Base-by-base conservation (phyloP, 2,113 vertebrate genomes). In the Brachirus orientalis region DNA sequence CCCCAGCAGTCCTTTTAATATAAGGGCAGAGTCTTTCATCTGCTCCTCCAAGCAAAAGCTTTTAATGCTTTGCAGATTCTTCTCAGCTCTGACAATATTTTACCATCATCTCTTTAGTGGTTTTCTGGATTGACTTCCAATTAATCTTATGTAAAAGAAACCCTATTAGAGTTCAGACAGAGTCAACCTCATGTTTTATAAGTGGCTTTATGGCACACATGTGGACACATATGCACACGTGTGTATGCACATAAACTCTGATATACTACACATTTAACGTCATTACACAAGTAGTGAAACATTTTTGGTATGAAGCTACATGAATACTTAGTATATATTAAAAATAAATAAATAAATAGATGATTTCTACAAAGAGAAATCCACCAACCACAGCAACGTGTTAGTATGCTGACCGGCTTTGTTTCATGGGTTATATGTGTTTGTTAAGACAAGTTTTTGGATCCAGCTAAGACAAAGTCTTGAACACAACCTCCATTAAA, bases 1-100 rank as follows among this genome's bases (percentile, higher is more conserved):
- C 60, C 51, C 63, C 33, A 61, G 83, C 72, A 67, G 77, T 43
- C 64, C 79, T 48, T 85, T 72, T 43, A 66, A 82, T 75, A 68
- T 37, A 47, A 82, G 79, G 83, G 83, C 59, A 55, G 40, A 2
- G 72, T 61, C 84, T 91, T 90, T 90, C 88, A 90, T 93, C 85
- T 86, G 63, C 53, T 83, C 67, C 75, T 78, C 41, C 61, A 28
- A 82, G 83, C 70, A 1, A 40, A 28, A 53, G 52, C 60, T 58
- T 71, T 14, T 92, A 92, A 93, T 91, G 74, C 72, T 10, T 82
- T 80, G 69, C 91, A 94, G 92, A 92, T 82, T 83, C 69, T 63
- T 69, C 75, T 79, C 63, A 70, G 72, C 82, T 53, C 78, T 38
- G 55, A 75, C 82, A 63, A 79, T 86, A 83, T 84, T 89, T 89